Percentiles rank a stretch among this genome's conserved stretches.
These are phyloP conservation scores for Amphiprion clarkii DNA, from an alignment of 2,797 vertebrate genomes.

Conservation along the genomic window DNA sequence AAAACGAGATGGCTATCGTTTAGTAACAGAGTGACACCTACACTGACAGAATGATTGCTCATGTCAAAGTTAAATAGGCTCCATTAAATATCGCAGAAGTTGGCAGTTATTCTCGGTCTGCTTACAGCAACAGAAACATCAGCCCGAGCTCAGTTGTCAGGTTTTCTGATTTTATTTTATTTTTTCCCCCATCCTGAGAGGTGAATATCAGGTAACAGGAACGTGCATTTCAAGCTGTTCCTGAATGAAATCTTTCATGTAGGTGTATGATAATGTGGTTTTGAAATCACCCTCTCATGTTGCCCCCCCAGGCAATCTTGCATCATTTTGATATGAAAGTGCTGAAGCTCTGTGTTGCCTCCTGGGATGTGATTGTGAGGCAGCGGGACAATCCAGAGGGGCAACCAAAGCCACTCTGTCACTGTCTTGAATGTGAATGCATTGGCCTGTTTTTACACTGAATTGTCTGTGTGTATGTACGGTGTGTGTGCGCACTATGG, in stretches of 20 bases:
- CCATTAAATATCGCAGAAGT: slow-evolving; percentile 35
- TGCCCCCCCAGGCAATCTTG: slow-evolving; percentile 15
- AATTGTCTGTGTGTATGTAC: not conserved
- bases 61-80: slow-evolving; percentile 31
- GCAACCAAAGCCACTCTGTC: slow-evolving; percentile 44
- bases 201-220: not conserved
- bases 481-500: not conserved
- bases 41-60: slow-evolving; percentile 19
- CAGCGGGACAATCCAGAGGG: slow-evolving; percentile 21
- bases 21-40: slow-evolving; percentile 13
- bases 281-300: slow-evolving; percentile 23
- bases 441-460: slow-evolving; percentile 20
- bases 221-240: not conserved
- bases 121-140: not conserved
- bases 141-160: slow-evolving; percentile 2
- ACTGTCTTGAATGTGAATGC: slow-evolving; percentile 55
- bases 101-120: slow-evolving; percentile 2
- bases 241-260: slow-evolving; percentile 28
- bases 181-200: not conserved
- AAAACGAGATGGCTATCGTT: slow-evolving; percentile 26
- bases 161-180: not conserved
- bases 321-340: slow-evolving; percentile 26
- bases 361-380: slow-evolving; percentile 43
- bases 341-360: slow-evolving; percentile 23
- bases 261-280: slow-evolving; percentile 21